Evolutionary conservation across 2,797 vertebrate genomes (phyloP), one percentile per base, ranked within the genome.

Genomic region (Helicolenus hilgendorfi): DNA sequence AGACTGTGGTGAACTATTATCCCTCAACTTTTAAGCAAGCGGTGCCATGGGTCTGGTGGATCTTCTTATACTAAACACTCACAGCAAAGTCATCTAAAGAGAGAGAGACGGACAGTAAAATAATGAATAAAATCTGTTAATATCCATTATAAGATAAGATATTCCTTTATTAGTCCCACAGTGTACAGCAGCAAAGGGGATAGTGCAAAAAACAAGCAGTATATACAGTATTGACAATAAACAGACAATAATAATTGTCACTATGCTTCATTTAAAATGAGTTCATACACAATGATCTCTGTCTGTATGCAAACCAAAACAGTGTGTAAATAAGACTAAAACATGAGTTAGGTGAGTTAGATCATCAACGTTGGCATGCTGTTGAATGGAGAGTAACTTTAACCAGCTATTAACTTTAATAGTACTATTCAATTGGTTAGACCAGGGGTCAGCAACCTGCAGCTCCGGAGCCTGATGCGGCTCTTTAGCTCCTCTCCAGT

Each of bases 21-120:
- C 71, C 63, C 36, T 41, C 3, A 59, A 80, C 87, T 91, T 88
- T 35, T 84, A 96, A 2, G 38, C 62, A 76, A 83, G 86, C 56
- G 79, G 86, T 85, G 92, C 89, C 95, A 95, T 93, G 81, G 92
- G 86, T 96, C 85, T 87, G 77, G 81, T 72, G 68, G 78, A 86
- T 89, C 78, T 86, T 91, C 89, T 94, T 81, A 92, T 41, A 83
- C 88, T 94, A 92, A 91, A 80, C 83, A 86, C 27, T 85, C 87
- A 77, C 65, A 72, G 55, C 27, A 29, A 89, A 81, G 89, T 87
- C 83, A 93, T 88, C 95, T 95, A 29, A 24, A 84, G 65, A 87
- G 22, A 88, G 18, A 76, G 71, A 79, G n/a, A 5, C 68, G 59
- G 14, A 71, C 7, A 79, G 20, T 7, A 83, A 56, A 68, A 27